A percentile compares a stretch with the other conserved stretches of the same genome.
These are phyloP conservation scores for Drosophila mojavensis DNA, from an alignment of 1,140 invertebrate species.

Conservation along the genomic window DNA sequence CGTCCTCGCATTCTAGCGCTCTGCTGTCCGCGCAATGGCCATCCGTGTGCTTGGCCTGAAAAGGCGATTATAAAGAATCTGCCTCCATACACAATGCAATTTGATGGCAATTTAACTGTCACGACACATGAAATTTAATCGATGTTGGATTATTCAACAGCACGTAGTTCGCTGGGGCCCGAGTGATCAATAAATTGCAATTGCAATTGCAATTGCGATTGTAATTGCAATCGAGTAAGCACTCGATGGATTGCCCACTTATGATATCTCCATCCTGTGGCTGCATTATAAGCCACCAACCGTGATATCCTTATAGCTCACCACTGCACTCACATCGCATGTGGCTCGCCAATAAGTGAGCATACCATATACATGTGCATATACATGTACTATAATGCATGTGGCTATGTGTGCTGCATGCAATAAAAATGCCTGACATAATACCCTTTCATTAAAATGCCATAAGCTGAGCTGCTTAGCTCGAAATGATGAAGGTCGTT, in stretches of 20 bases:
- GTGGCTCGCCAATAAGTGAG: constrained; percentile 14
- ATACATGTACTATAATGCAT: too few relatives aligned
- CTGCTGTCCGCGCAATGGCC: background rate
- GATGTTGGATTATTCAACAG: constrained; percentile 36
- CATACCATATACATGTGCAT: background rate
- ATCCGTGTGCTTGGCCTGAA: constrained; percentile 9
- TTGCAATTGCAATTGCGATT: constrained; percentile 36
- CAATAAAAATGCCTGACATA: constrained; percentile 15
- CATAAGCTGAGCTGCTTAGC: background rate
- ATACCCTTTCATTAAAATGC: constrained; percentile 14
- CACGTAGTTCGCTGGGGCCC: background rate
- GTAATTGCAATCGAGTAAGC: constrained; percentile 40
- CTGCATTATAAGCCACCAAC: constrained; percentile 19
- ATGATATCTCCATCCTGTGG: constrained; percentile 36
- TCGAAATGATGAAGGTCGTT: background rate
- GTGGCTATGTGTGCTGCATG: constrained; percentile 2
- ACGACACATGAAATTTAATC: constrained; percentile 24
- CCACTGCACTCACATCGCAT: constrained; percentile 43
- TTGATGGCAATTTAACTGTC: constrained; percentile 67
- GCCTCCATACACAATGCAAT: constrained; percentile 55
- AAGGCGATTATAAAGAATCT: constrained; percentile 18
- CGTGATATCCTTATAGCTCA: background rate
- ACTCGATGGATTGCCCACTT: constrained; percentile 51
- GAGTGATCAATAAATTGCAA: constrained; percentile 64
- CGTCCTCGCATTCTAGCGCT: background rate